Conservation (phyloP, 2,113 vertebrate species). For the Atherinomorus stipes region DNA sequence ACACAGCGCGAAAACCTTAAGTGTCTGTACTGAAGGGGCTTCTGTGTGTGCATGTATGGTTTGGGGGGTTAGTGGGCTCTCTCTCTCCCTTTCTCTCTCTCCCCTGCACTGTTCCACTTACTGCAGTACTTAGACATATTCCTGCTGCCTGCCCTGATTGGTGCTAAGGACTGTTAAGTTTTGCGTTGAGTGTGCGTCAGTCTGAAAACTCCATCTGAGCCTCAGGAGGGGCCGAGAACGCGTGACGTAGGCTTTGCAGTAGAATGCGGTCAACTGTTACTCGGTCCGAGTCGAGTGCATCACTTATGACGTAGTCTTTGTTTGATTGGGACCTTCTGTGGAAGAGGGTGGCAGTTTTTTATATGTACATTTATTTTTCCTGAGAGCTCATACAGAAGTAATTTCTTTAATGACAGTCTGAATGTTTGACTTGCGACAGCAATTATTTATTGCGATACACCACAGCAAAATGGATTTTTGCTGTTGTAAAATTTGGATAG, state of each 20-base stretch:
- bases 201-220: constrained; percentile 51
- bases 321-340: neutral
- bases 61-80: constrained; percentile 5
- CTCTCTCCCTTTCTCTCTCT: constrained; percentile 22
- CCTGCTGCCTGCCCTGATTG: constrained; percentile 65
- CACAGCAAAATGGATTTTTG: no score
- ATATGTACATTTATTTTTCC: neutral
- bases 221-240: constrained; percentile 41
- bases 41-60: constrained; percentile 3
- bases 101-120: constrained; percentile 43
- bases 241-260: constrained; percentile 45
- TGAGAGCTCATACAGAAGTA: neutral
- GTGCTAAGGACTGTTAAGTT: constrained; percentile 69
- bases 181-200: constrained; percentile 71
- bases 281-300: constrained; percentile 26
- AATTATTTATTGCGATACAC: no score
- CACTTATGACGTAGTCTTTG: constrained; percentile 41
- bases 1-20: constrained; percentile 38
- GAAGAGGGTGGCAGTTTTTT: neutral
- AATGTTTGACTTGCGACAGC: no score
- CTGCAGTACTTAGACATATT: constrained; percentile 64
- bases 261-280: constrained; percentile 45
- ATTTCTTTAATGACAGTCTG: neutral
- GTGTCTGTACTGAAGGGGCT: constrained; percentile 31
- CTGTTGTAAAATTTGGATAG: no score